Conservation (phyloP, 2,888 invertebrate genomes). For the Drosophila rellima region DNA sequence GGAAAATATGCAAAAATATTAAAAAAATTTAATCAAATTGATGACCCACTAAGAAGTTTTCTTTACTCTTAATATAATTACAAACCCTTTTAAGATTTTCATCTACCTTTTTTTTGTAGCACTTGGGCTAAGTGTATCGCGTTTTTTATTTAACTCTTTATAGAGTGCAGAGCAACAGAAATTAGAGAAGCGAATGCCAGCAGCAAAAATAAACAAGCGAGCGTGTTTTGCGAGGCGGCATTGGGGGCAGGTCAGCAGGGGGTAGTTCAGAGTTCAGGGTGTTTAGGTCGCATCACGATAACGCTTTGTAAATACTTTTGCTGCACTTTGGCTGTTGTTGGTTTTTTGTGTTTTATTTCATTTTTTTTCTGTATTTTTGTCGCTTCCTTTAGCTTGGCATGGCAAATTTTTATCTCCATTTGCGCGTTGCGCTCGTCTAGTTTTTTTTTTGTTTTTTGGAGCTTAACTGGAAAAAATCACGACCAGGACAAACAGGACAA, state of each 20-base stretch:
- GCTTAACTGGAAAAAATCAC: slow-evolving; percentile 71
- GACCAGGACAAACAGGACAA: slow-evolving; percentile 60
- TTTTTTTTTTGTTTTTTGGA: slow-evolving; percentile 15
- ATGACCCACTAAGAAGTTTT: slow-evolving; percentile 12
- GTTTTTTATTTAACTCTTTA: slow-evolving; percentile 73
- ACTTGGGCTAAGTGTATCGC: slow-evolving; percentile 58
- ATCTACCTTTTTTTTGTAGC: slow-evolving; percentile 30
- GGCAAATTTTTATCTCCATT: slow-evolving; percentile 81
- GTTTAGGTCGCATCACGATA: slow-evolving; percentile 73
- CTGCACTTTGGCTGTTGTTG: slow-evolving; percentile 78
- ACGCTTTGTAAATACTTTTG: slow-evolving; percentile 81
- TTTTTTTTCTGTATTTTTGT: slow-evolving; percentile 51
- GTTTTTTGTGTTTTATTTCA: slow-evolving; percentile 42
- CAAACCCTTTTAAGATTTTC: slow-evolving; percentile 46
- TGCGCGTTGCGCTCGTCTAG: slow-evolving; percentile 68
- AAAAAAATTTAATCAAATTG: slow-evolving; percentile 5
- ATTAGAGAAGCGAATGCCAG: slow-evolving; percentile 76
- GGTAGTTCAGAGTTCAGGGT: slow-evolving; percentile 64
- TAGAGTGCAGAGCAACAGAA: slow-evolving; percentile 70
- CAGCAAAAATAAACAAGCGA: slow-evolving; percentile 73
- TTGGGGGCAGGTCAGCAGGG: slow-evolving; percentile 23
- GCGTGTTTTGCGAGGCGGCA: slow-evolving; percentile 52
- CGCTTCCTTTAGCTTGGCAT: slow-evolving; percentile 77
- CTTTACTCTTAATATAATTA: slow-evolving; percentile 32
- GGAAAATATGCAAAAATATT: not conserved